Conservation (phyloP, 2,888 invertebrate genomes). For the Drosophila nr. medialis region DNA sequence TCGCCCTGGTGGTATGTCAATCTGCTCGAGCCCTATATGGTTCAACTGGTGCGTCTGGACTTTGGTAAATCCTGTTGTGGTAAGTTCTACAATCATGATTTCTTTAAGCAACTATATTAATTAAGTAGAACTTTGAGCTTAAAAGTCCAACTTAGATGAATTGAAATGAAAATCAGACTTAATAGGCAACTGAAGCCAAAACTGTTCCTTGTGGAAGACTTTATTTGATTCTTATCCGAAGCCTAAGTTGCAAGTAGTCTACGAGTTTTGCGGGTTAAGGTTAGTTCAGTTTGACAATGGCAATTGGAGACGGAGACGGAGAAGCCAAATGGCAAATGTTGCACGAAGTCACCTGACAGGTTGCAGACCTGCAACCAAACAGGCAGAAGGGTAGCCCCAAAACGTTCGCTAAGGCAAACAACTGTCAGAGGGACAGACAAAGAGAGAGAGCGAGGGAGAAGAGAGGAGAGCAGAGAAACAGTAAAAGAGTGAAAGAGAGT, state of each 20-base stretch:
- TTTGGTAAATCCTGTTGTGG: constrained; percentile 96
- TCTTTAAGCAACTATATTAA: not conserved
- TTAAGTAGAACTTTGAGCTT: not conserved
- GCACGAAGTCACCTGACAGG: constrained; percentile 51
- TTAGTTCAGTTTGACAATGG: constrained; percentile 16
- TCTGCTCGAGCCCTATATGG: constrained; percentile 97
- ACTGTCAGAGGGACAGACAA: constrained; percentile 48
- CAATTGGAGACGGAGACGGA: not conserved
- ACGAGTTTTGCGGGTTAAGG: constrained; percentile 1
- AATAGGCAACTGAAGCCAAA: not conserved
- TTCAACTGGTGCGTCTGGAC: constrained; percentile 95
- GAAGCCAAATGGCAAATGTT: constrained; percentile 56
- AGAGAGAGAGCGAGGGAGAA: not conserved
- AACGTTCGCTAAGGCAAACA: constrained; percentile 62
- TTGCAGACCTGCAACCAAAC: constrained; percentile 19
- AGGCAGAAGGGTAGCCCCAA: constrained; percentile 63
- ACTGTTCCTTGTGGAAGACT: not conserved
- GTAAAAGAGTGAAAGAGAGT: not conserved
- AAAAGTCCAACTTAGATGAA: not conserved
- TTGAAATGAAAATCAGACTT: not conserved
- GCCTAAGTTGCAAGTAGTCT: not conserved
- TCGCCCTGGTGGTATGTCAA: constrained; percentile 98
- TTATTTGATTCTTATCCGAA: not conserved
- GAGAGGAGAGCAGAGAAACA: not conserved
- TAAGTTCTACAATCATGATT: constrained; percentile 85